Evolutionary conservation across 1,140 invertebrate species (phyloP).

Genomic region (Drosophila lowei): DNA sequence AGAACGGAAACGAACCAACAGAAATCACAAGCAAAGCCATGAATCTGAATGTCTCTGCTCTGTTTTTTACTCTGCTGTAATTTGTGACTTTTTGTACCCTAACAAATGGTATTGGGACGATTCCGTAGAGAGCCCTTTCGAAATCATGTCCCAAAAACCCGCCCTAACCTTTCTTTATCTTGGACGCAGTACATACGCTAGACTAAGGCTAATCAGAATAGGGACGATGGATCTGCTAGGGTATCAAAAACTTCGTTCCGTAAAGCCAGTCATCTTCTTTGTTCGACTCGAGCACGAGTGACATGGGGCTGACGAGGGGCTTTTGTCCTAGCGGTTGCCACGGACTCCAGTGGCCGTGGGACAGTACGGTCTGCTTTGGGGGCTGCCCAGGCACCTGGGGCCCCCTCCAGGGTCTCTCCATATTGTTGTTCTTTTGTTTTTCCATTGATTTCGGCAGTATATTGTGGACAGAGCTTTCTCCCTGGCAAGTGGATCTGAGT

Average conservation of each 20-base stretch:
- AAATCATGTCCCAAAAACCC: too few relatives aligned
- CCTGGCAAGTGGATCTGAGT: neutral
- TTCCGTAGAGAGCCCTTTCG: too few relatives aligned
- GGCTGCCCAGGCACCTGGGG: neutral
- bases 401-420: neutral
- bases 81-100: constrained; percentile 19
- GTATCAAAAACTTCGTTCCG: too few relatives aligned
- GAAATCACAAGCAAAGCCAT: constrained; percentile 67
- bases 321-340: constrained; percentile 29
- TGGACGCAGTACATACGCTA: too few relatives aligned
- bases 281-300: constrained; percentile 53
- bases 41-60: constrained; percentile 70
- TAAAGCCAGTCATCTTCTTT: constrained; percentile 24
- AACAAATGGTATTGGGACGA: too few relatives aligned
- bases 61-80: too few relatives aligned
- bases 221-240: too few relatives aligned
- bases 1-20: constrained; percentile 74
- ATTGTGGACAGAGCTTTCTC: too few relatives aligned
- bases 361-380: constrained; percentile 12
- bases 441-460: too few relatives aligned
- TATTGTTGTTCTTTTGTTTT: too few relatives aligned
- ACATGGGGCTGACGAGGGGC: constrained; percentile 71
- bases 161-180: too few relatives aligned
- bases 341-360: constrained; percentile 37
- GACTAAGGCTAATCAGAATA: too few relatives aligned